phyloP scores from a whole-genome alignment of 2,888 invertebrate genomes.

The Andrena flavipes region DNA sequence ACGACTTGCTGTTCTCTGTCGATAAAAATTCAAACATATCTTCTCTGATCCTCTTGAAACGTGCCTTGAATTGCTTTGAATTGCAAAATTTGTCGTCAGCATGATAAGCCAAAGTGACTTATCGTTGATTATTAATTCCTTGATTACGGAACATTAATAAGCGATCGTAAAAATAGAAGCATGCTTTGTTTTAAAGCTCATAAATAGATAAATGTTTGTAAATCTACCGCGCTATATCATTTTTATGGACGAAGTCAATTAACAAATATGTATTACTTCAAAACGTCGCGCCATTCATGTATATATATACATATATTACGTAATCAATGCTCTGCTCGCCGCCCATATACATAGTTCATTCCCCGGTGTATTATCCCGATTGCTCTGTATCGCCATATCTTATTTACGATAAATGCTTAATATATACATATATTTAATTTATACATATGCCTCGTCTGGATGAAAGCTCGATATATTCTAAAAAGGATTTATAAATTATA shows the following conservation, averaged over 20 bases:
- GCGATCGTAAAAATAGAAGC: background rate
- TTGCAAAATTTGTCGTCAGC: conserved; percentile 34
- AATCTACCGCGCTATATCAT: background rate
- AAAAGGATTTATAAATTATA: too few species aligned
- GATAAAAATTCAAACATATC: background rate
- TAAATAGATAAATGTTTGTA: background rate
- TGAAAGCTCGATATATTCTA: too few species aligned
- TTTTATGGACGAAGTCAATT: background rate
- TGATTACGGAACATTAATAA: background rate
- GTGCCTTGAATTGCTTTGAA: background rate
- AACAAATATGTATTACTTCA: background rate
- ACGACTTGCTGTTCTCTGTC: background rate
- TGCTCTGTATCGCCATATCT: too few species aligned
- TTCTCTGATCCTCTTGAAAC: background rate
- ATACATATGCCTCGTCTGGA: too few species aligned
- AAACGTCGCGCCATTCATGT: conserved; percentile 9
- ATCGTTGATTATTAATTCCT: background rate
- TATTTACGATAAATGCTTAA: too few species aligned
- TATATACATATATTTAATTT: too few species aligned
- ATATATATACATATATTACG: too few species aligned
- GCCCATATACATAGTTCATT: too few species aligned
- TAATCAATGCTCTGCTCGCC: too few species aligned
- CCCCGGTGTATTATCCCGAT: too few species aligned
- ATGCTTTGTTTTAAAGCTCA: background rate
- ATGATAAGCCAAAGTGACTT: conserved; percentile 36